Evolutionary conservation across 2,888 invertebrate species (phyloP).

Genomic region (Folsomia candida): DNA sequence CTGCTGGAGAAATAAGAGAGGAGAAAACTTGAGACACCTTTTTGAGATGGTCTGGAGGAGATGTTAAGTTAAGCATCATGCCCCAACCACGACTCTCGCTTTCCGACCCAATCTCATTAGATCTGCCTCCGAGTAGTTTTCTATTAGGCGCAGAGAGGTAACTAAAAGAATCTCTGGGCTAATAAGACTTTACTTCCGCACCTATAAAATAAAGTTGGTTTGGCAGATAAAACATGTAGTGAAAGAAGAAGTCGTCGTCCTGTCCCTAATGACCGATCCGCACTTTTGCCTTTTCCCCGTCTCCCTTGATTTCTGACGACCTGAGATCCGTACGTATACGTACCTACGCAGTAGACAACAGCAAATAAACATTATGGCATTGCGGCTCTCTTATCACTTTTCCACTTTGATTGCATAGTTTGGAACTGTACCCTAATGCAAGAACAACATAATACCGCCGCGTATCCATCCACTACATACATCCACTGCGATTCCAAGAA

Average conservation of each 20-base stretch:
- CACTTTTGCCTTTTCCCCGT: conserved; percentile 22
- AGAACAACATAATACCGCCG: neutral
- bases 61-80: no score
- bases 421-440: neutral
- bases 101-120: conserved; percentile 10
- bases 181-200: conserved; percentile 18
- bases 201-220: conserved; percentile 26
- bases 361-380: no score
- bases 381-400: no score
- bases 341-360: no score
- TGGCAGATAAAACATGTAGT: conserved; percentile 17
- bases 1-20: neutral
- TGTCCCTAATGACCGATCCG: conserved; percentile 46
- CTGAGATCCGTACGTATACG: neutral
- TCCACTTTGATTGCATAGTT: neutral
- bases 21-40: neutral
- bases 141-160: conserved; percentile 9
- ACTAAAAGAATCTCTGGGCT: conserved; percentile 25
- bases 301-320: neutral
- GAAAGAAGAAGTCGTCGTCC: conserved; percentile 21
- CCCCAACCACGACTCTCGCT: neutral
- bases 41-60: no score
- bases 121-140: conserved; percentile 17
- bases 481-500: neutral
- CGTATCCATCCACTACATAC: neutral